phyloP scores from a whole-genome alignment of 2,113 vertebrate genomes.

The Noctilio leporinus region DNA sequence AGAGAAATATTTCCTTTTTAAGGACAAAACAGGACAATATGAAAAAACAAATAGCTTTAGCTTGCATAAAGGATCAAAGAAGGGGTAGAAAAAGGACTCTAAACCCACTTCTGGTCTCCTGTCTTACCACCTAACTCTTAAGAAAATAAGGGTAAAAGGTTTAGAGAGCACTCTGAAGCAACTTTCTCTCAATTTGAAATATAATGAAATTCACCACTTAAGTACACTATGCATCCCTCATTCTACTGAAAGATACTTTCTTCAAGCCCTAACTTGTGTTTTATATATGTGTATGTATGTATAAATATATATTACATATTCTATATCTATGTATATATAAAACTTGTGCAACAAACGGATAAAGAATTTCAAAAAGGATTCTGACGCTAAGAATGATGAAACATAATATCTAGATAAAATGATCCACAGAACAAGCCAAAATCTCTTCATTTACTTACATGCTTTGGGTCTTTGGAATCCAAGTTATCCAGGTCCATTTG shows the following conservation, averaged over 20 bases:
- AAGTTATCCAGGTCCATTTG: constrained; percentile 70
- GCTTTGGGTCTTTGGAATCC: constrained; percentile 78
- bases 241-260: neutral
- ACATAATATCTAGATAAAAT: neutral
- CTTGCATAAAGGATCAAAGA: constrained; percentile 34
- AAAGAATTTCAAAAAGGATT: constrained; percentile 28
- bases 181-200: constrained; percentile 19
- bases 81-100: neutral
- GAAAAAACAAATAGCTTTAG: neutral
- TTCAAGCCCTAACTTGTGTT: neutral
- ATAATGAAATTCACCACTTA: neutral
- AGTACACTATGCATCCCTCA: neutral
- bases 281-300: neutral
- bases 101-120: neutral
- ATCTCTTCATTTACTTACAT: constrained; percentile 78
- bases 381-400: neutral
- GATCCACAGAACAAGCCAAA: neutral
- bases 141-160: neutral
- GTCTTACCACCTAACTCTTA: neutral
- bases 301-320: neutral
- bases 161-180: neutral
- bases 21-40: constrained; percentile 13
- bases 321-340: neutral
- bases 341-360: neutral
- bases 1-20: constrained; percentile 40